Evolutionary conservation across 1,140 invertebrate species (phyloP), one percentile per base, ranked within the genome.

Genomic region (Archivesica marissinica): DNA sequence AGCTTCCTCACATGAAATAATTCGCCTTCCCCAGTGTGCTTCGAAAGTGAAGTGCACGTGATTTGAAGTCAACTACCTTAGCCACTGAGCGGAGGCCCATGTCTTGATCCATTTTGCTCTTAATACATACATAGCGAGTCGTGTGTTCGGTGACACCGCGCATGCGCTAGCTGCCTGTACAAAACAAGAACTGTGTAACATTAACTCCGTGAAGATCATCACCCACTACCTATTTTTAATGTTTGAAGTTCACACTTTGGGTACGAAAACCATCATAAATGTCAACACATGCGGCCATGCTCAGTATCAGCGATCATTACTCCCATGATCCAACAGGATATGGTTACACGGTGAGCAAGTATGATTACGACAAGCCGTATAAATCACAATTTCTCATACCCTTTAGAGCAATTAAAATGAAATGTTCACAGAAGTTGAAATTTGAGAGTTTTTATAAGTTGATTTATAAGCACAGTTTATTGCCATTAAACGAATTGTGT

Each of bases 291-390:
- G 1, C 28, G n/a, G 59, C 25, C 23, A 33, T 35, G 59, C 59
- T 3, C 13, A 35, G 30, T 15, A 33, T 25, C 28, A 64, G n/a
- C 54, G n/a, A n/a, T n/a, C n/a, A n/a, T n/a, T n/a, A n/a, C n/a
- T 64, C 59, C 59, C 59, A 64, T 64, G 30, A 64, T 64, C 30
- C 59, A 64, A 76, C 52, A 50, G 74, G 74, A 76, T 76, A 23
- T n/a, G 35, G 74, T 76, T 76, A 54, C 74, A 50, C 74, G 74
- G 74, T 76, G 74, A 33, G 35, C 59, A 76, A 23, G 47, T 76
- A 35, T 56, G 20, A 76, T 76, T 76, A 76, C 52, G 33, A 23
- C 74, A 76, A 50, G 74, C 35, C 47, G 74, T 76, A 39, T 76
- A 76, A 76, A 76, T 76, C 74, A 76, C 47, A 56, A 28, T 35